Conservation (phyloP, 2,113 vertebrate genomes). For the Semicossyphus pulcher region DNA sequence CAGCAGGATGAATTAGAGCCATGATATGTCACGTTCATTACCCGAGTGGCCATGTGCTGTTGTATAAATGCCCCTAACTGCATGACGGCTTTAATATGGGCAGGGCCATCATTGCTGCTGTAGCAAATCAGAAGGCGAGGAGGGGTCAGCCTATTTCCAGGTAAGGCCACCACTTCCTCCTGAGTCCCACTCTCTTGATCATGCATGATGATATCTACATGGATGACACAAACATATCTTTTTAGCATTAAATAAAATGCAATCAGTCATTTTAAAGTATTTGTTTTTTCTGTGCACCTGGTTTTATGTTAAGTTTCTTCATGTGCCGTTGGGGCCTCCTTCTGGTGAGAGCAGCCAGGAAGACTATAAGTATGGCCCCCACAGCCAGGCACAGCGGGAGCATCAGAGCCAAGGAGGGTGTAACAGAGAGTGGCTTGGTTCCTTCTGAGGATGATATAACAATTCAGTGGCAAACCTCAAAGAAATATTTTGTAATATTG, state of each 20-base stretch:
- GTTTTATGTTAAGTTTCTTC: slow-evolving; percentile 37
- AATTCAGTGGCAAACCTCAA: not conserved
- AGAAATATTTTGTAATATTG: not conserved
- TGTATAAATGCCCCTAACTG: slow-evolving; percentile 83
- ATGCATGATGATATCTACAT: slow-evolving; percentile 64
- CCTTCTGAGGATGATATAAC: slow-evolving; percentile 3
- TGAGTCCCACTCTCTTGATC: slow-evolving; percentile 47
- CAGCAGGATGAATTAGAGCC: not conserved
- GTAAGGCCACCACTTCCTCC: slow-evolving; percentile 51
- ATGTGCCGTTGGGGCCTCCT: slow-evolving; percentile 31
- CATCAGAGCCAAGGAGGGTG: slow-evolving; percentile 48
- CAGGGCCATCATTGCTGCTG: slow-evolving; percentile 77
- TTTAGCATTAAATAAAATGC: not conserved
- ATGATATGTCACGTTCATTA: slow-evolving; percentile 39
- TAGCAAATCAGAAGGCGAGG: slow-evolving; percentile 84
- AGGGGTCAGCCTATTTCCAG: slow-evolving; percentile 39
- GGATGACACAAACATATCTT: not conserved
- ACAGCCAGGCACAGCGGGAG: slow-evolving; percentile 60
- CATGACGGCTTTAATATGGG: slow-evolving; percentile 80
- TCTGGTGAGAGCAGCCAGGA: slow-evolving; percentile 52
- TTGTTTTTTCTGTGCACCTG: slow-evolving; percentile 62
- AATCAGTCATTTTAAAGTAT: not conserved
- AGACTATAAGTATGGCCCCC: slow-evolving; percentile 10
- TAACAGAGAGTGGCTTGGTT: not conserved
- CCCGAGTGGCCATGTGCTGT: slow-evolving; percentile 83